Evolutionary conservation across 2,797 vertebrate species (phyloP), one percentile per base, ranked within the genome.

Genomic region (Ciconia nigra): DNA sequence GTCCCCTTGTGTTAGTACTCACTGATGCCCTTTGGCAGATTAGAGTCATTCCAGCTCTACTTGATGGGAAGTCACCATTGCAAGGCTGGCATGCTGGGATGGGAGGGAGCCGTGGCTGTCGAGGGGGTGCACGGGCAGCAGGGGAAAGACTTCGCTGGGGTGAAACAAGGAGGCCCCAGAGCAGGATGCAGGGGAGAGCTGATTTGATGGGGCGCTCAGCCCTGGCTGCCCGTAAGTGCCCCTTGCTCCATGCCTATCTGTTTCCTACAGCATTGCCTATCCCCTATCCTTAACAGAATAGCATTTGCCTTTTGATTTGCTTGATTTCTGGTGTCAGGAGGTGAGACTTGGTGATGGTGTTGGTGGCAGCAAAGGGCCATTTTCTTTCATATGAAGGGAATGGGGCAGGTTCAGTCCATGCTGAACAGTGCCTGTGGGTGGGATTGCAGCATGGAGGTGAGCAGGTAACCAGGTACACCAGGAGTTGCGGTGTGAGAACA

Each of bases 111-210:
- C 0, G 1, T 79, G 49, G 17, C 35, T 83, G 25, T 54, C 5
- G 17, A 3, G 35, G 33, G 59, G 47, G 14, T 16, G 2, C 15
- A 28, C 0, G 2, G 55, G 0, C 3, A 83, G 37, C 41, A 26
- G 31, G 29, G 51, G 13, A 87, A 46, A 25, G 37, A 47, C 21
- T 87, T 82, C 0, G 2, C 41, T 71, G 21, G 52, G 13, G 6
- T 1, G 5, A 61, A 87, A 79, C 29, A 35, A 76, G 35, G 42
- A 87, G n/a, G 24, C 26, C 24, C 10, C 29, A 69, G 37, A 65
- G n/a, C 37, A 73, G 39, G 28, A 44, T 28, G 33, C 41, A 58
- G n/a, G 21, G 39, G 11, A 54, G 20, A 67, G 59, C 25, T 71
- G 51, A 5, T 78, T 67, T 90, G 57, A 55, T 31, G 39, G 55